These are phyloP conservation scores for Galerucella pusilla DNA, from an alignment of 2,888 invertebrate species.

Conservation along the genomic window DNA sequence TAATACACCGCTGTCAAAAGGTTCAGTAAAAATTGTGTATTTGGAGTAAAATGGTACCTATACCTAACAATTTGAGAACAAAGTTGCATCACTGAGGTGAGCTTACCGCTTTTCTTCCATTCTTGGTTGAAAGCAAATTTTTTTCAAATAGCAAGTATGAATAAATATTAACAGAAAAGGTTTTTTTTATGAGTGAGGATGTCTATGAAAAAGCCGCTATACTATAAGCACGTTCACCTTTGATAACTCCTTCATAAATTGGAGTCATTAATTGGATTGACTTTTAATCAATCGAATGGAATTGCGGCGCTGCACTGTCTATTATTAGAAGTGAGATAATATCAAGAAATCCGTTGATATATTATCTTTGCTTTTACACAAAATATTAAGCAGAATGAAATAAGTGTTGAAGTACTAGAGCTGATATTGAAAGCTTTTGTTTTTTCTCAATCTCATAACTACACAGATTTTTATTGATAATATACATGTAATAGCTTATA, in stretches of 20 bases:
- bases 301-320: constrained; percentile 26
- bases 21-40: too few relatives aligned
- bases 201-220: not conserved
- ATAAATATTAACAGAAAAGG: too few relatives aligned
- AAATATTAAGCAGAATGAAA: constrained; percentile 15
- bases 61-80: too few relatives aligned
- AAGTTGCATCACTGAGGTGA: too few relatives aligned
- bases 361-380: constrained; percentile 12
- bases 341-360: constrained; percentile 29
- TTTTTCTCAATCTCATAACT: not conserved
- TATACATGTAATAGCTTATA: too few relatives aligned
- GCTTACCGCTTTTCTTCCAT: too few relatives aligned
- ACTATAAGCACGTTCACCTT: constrained; percentile 44
- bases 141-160: too few relatives aligned
- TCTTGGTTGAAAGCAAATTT: too few relatives aligned
- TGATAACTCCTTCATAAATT: constrained; percentile 43
- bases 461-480: not conserved
- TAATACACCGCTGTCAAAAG: too few relatives aligned
- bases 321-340: constrained; percentile 29
- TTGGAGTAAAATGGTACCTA: too few relatives aligned
- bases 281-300: constrained; percentile 38
- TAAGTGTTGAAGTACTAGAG: not conserved
- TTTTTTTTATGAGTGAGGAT: too few relatives aligned
- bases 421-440: not conserved
- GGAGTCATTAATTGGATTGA: constrained; percentile 43